A percentile compares a stretch with the other conserved stretches of the same genome.
phyloP scores from a whole-genome alignment of 2,888 invertebrate species.

The Prosapia bicincta region DNA sequence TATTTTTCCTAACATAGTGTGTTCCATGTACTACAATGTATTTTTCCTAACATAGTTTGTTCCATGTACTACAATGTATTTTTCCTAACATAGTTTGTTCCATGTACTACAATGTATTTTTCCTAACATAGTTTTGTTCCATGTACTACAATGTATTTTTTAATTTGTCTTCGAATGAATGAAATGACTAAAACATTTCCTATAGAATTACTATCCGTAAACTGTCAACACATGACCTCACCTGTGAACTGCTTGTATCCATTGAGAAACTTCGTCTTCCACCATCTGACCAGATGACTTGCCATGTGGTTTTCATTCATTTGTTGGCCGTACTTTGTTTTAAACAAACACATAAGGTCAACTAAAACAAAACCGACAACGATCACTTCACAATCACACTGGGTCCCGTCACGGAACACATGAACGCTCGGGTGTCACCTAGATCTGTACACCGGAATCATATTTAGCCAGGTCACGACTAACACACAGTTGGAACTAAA shows the following conservation, averaged over 20 bases:
- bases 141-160: no score
- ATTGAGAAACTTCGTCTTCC: conserved; percentile 70
- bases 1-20: no score
- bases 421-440: not conserved
- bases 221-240: conserved; percentile 50
- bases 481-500: not conserved
- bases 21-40: no score
- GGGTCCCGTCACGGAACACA: not conserved
- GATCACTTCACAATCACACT: not conserved
- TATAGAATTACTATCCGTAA: no score
- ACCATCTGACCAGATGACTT: conserved; percentile 72
- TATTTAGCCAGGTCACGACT: not conserved
- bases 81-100: no score
- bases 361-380: not conserved
- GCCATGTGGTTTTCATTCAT: conserved; percentile 50
- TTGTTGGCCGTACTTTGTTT: conserved; percentile 17
- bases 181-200: no score
- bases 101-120: no score
- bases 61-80: no score
- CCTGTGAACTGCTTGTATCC: conserved; percentile 71
- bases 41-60: no score
- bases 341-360: not conserved
- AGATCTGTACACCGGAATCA: not conserved
- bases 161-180: no score
- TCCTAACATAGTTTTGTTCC: no score